Evolutionary conservation across 2,888 invertebrate species (phyloP), one percentile per base, ranked within the genome.

Genomic region (Drosophila nr. fundita): DNA sequence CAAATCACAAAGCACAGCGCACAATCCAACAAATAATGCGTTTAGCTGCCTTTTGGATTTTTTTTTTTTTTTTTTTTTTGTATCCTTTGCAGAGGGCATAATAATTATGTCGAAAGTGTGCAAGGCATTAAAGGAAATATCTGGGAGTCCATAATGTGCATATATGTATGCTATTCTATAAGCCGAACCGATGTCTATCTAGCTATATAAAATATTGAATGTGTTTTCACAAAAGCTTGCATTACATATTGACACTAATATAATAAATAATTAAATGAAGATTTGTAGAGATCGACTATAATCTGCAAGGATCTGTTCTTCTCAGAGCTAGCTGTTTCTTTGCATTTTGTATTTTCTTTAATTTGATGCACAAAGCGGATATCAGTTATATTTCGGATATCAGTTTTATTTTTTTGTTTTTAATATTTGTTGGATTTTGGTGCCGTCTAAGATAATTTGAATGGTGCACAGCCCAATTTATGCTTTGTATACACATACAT

Each of bases 401-500:
- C 34, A 13, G 34, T 15, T 34, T 34, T n/a, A 2, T 4, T 49
- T 15, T 4, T 27, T 13, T 2, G 5, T 36, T 0, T 38, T 10
- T 42, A 11, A n/a, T n/a, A 11, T 11, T 7, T n/a, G 15, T 30
- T n/a, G 11, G 29, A 18, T 7, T 49, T n/a, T 52, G 34, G 18
- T 34, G 40, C 34, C 32, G 50, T 40, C 38, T 55, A 18, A 58
- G 58, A 74, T 62, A 50, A 61, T 74, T 68, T 74, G 48, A 54
- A 73, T 62, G 67, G 67, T 36, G 58, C 58, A 53, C 54, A 54
- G 32, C 40, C 34, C 63, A 62, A 54, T 63, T 71, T 52, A 38
- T 52, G 70, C 45, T n/a, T 15, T 49, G 8, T 49, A 10, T 7
- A 8, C 32, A 10, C 11, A 30, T 52, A 32, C 13, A 7, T 52